These are phyloP conservation scores for Prinia subflava DNA, from an alignment of 2,113 vertebrate species.

Conservation along the genomic window DNA sequence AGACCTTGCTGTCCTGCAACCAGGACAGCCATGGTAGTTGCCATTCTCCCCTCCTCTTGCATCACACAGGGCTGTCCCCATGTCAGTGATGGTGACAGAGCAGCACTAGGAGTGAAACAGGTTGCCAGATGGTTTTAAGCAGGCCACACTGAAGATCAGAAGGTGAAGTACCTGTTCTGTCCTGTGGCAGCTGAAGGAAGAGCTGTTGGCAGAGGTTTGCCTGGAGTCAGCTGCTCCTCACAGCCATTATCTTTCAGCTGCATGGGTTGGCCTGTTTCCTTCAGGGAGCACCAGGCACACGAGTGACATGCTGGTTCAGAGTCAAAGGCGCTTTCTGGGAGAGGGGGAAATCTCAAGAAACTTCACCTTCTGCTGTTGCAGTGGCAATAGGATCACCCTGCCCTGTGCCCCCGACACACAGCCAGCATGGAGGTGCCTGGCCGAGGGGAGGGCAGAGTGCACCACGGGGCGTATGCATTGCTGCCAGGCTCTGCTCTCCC, in stretches of 20 bases:
- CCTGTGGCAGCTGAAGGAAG: not conserved
- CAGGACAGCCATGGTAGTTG: not conserved
- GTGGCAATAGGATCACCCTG: not conserved
- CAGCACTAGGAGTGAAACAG: not conserved
- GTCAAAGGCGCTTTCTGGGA: not conserved
- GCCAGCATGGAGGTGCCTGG: rapidly evolving
- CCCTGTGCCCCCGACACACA: rapidly evolving
- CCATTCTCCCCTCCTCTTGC: not conserved
- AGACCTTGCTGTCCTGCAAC: not conserved
- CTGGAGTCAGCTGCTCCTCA: not conserved
- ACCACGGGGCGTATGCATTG: rapidly evolving
- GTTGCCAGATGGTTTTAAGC: not conserved
- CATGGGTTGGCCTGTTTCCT: not conserved
- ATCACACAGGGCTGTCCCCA: not conserved
- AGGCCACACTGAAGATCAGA: not conserved
- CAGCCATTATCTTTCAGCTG: not conserved
- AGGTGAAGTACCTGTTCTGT: not conserved
- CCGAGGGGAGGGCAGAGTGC: rapidly evolving
- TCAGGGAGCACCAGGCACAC: not conserved
- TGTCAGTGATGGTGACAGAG: not conserved
- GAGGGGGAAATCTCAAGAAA: not conserved
- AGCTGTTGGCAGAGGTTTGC: not conserved
- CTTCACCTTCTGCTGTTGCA: not conserved
- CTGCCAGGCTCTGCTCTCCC: not conserved
- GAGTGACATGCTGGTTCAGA: not conserved